Evolutionary conservation across 2,113 vertebrate species (phyloP), one percentile per base, ranked within the genome.

Genomic region (Calonectris borealis): DNA sequence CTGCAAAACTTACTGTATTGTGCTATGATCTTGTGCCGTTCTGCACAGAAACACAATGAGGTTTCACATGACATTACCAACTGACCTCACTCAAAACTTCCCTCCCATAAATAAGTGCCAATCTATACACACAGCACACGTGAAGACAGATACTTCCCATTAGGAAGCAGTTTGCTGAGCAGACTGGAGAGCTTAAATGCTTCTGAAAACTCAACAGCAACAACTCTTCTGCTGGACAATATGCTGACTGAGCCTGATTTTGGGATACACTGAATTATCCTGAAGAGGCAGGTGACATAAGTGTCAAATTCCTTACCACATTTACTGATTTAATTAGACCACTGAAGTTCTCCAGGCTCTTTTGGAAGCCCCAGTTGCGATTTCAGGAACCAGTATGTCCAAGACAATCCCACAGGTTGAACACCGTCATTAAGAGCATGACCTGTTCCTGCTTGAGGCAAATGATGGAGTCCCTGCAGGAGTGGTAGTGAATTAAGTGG

Each of bases 281-380:
- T 57, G 38, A 94, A 93, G 44, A 92, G 52, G 22, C 72, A 69
- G 36, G 49, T 75, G 80, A 92, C 52, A 62, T 60, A 62, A 88
- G 46, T 55, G 36, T 54, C 83, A 88, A 85, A 94, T 64, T 76
- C 65, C 54, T 90, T n/a, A 34, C 70, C 58, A 32, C 49, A 48
- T 72, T 72, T 75, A 73, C 46, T 42, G 55, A 87, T 85, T 96
- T 92, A 94, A 95, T 95, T 95, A 95, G 86, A 96, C 85, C 94
- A 77, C 54, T 88, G 75, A 93, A 86, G 62, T 70, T 89, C 95
- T 79, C 42, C 54, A 58, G 81, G 84, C 71, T 54, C 69, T 88
- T 91, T 84, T 92, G 66, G 86, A 95, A 94, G 75, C 51, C 70
- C 81, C 16, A 65, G 31, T 5, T 84, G 69, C 0, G 10, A 93